These are phyloP conservation scores for Mesoligia furuncula DNA, from an alignment of 2,888 invertebrate species.

Conservation along the genomic window DNA sequence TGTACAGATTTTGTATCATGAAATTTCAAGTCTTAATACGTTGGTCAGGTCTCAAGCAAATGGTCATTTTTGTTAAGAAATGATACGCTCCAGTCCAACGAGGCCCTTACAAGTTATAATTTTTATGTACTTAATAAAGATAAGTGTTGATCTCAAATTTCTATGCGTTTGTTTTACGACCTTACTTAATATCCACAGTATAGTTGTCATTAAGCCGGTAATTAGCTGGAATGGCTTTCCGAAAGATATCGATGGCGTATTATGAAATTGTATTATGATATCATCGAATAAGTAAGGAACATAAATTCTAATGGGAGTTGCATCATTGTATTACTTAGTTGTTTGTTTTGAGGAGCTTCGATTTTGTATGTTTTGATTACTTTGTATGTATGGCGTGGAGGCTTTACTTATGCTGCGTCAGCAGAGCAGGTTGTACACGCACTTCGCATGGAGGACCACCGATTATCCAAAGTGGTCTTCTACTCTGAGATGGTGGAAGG, in stretches of 20 bases:
- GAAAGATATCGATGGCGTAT: slow-evolving; percentile 53
- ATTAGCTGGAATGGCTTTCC: slow-evolving; percentile 58
- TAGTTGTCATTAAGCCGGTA: slow-evolving; percentile 60
- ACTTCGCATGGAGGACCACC: too few species aligned
- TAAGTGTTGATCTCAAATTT: slow-evolving; percentile 59
- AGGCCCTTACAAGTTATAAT: slow-evolving; percentile 55
- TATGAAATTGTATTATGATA: slow-evolving; percentile 63
- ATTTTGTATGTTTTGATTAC: neutral
- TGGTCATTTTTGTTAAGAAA: neutral
- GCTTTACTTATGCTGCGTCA: too few species aligned
- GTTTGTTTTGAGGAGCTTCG: slow-evolving; percentile 29
- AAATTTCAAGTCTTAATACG: neutral
- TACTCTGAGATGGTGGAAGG: neutral
- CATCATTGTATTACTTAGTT: slow-evolving; percentile 25
- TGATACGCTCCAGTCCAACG: slow-evolving; percentile 25
- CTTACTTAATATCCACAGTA: slow-evolving; percentile 37
- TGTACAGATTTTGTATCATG: neutral
- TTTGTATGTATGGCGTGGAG: neutral
- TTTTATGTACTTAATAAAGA: slow-evolving; percentile 59
- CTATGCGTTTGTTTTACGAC: slow-evolving; percentile 63
- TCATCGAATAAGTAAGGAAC: slow-evolving; percentile 34
- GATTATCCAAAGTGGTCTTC: too few species aligned
- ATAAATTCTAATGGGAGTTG: slow-evolving; percentile 53
- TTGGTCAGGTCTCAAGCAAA: neutral
- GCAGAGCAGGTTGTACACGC: too few species aligned